Percentiles rank a stretch among this genome's conserved stretches.
Evolutionary conservation across 1,140 invertebrate species (phyloP).

Genomic region (Drosophila kurseongensis): DNA sequence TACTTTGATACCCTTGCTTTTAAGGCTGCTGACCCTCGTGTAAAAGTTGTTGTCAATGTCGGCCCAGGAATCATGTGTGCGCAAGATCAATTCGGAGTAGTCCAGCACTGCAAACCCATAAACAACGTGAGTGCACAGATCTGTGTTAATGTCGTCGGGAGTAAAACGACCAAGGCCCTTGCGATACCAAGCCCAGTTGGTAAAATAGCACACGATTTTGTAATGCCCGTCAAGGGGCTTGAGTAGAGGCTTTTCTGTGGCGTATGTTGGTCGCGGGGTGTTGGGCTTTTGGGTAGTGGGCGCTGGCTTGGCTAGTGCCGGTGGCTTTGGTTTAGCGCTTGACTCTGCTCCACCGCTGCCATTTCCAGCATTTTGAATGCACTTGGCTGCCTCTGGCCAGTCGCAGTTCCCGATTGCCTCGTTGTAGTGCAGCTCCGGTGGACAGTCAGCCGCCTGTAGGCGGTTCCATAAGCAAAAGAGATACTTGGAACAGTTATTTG

Average conservation of each 20-base stretch:
- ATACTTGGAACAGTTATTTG: slow-evolving; percentile 90
- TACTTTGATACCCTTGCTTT: slow-evolving; percentile 92
- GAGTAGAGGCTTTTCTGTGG: slow-evolving; percentile 78
- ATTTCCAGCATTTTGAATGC: slow-evolving; percentile 78
- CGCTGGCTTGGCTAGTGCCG: slow-evolving; percentile 50
- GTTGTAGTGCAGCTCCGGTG: slow-evolving; percentile 92
- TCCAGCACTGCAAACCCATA: slow-evolving; percentile 96
- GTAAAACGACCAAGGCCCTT: slow-evolving; percentile 91
- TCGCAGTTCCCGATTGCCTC: slow-evolving; percentile 89
- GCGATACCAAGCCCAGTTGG: slow-evolving; percentile 97
- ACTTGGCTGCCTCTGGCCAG: slow-evolving; percentile 91
- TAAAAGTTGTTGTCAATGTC: slow-evolving; percentile 95
- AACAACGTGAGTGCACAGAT: slow-evolving; percentile 95
- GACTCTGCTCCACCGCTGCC: slow-evolving; percentile 1
- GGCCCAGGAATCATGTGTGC: slow-evolving; percentile 94
- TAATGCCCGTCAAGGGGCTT: slow-evolving; percentile 86
- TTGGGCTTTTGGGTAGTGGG: slow-evolving; percentile 59
- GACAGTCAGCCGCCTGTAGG: slow-evolving; percentile 89
- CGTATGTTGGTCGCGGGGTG: slow-evolving; percentile 75
- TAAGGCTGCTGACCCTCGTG: slow-evolving; percentile 91
- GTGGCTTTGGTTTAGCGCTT: slow-evolving; percentile 43
- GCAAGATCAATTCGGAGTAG: slow-evolving; percentile 90
- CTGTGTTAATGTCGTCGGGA: slow-evolving; percentile 93
- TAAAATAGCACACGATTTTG: slow-evolving; percentile 96
- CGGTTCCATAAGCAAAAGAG: slow-evolving; percentile 92